Conservation (phyloP, 2,113 vertebrate genomes). For the Caracal caracal region DNA sequence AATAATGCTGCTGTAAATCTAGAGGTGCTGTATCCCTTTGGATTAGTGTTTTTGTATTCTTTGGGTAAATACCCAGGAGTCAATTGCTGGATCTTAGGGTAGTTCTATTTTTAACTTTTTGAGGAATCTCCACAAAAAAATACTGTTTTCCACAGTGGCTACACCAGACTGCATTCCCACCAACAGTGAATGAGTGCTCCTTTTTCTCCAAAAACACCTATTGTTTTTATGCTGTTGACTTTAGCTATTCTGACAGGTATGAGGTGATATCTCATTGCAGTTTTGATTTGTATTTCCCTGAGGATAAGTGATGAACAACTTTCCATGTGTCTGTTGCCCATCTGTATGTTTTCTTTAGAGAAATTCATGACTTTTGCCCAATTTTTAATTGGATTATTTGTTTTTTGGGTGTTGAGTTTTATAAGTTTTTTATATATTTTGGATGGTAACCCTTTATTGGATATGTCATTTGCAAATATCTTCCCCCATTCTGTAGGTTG, state of each 20-base stretch:
- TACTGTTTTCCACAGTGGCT: background rate
- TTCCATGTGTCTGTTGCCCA: background rate
- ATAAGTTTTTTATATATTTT: background rate
- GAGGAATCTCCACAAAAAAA: background rate
- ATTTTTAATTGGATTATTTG: background rate
- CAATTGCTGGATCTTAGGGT: background rate
- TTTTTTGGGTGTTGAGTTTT: background rate
- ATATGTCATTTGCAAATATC: background rate
- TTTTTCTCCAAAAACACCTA: background rate
- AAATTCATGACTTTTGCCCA: background rate
- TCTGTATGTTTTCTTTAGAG: background rate
- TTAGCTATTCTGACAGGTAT: background rate
- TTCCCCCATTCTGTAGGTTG: background rate
- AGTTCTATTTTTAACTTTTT: background rate
- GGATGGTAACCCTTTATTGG: background rate
- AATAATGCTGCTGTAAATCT: background rate
- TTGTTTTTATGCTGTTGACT: background rate
- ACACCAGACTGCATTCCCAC: background rate
- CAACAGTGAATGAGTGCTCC: background rate
- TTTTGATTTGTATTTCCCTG: background rate
- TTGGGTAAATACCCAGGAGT: background rate
- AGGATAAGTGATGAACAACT: background rate
- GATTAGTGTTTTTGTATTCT: background rate
- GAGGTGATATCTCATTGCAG: background rate
- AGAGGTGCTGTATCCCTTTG: background rate